phyloP scores from a whole-genome alignment of 1,140 invertebrate species.

The Asbolus verrucosus region DNA sequence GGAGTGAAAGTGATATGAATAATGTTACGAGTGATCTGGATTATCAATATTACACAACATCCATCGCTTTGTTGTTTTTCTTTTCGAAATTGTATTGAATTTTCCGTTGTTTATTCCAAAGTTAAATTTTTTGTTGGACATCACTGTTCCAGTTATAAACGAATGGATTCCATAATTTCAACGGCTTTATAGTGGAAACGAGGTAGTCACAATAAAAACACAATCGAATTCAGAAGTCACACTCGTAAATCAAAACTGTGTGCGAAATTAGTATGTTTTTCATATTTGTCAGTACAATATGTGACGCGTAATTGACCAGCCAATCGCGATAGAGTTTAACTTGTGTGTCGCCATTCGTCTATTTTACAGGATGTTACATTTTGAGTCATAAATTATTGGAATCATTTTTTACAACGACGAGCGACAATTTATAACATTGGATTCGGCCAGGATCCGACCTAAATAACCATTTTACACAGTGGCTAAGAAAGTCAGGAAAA shows the following conservation, averaged over 20 bases:
- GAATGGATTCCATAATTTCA: background rate
- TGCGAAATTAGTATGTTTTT: slow-evolving; percentile 45
- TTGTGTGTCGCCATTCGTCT: slow-evolving; percentile 32
- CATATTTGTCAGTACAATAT: slow-evolving; percentile 47
- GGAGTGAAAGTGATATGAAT: slow-evolving; percentile 21
- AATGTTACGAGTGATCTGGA: slow-evolving; percentile 20
- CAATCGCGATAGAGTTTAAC: slow-evolving; percentile 33
- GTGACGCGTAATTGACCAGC: slow-evolving; percentile 44
- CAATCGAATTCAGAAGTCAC: background rate
- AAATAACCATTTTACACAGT: slow-evolving; percentile 12
- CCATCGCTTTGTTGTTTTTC: no score
- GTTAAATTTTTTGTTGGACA: slow-evolving; percentile 11
- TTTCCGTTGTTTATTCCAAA: no score
- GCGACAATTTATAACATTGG: slow-evolving; percentile 32
- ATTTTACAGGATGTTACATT: slow-evolving; percentile 39
- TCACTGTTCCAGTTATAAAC: no score
- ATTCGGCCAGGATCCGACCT: slow-evolving; percentile 8
- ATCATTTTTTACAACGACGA: slow-evolving; percentile 32
- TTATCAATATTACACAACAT: slow-evolving; percentile 12
- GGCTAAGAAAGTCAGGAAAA: slow-evolving; percentile 12
- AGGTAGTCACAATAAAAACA: slow-evolving; percentile 14
- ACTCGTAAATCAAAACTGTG: slow-evolving; percentile 22
- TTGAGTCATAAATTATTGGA: slow-evolving; percentile 30
- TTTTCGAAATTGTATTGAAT: no score
- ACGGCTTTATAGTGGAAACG: no score